Base-by-base conservation (phyloP, 2,888 invertebrate genomes). In the Phorcus lineatus region DNA sequence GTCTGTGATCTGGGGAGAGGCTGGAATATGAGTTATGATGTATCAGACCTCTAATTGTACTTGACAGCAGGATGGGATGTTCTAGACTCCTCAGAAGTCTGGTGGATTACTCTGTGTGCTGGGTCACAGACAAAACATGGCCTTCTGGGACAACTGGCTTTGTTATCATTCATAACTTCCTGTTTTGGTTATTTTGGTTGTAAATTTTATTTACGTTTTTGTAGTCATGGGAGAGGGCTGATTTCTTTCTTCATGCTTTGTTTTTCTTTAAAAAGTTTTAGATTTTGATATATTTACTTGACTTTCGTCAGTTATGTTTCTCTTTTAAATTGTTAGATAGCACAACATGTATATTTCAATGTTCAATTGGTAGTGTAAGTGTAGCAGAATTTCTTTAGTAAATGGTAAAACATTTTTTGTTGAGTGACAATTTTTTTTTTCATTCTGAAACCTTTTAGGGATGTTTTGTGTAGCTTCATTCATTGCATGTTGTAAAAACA, bases 1-100 rank as follows among this genome's bases (percentile, higher is more conserved):
- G 40, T 36, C 70, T 70, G 70, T 70, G 36, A 70, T 70, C 70
- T 40, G n/a, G 70, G 19, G 70, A 47, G 70, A 36, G n/a, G 17
- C 40, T 17, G 70, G 1, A 9, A 19, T 57, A 19, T 24, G 19
- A 70, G 70, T 40, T 70, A 70, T 70, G 70, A 70, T 70, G 70
- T 70, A 70, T 70, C 70, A 70, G 40, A 17, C 17, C 17, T 36
- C 36, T 70, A 70, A 70, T 70, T 70, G 70, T 40, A 31, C 36
- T 31, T 70, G 70, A 70, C 70, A 40, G 70, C 19, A 40, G 70
- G 40, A 62, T 62, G 36, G 19, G 70, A 70, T 70, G 70, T 70
- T 40, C 70, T n/a, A 70, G 36, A 9, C 40, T 70, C 70, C 4
- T 62, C 62, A 17, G 28, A 13, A 62, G 62, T 1, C 9, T 24